Base-by-base conservation (phyloP, 2,113 vertebrate species). In the Lycocorax pyrrhopterus region DNA sequence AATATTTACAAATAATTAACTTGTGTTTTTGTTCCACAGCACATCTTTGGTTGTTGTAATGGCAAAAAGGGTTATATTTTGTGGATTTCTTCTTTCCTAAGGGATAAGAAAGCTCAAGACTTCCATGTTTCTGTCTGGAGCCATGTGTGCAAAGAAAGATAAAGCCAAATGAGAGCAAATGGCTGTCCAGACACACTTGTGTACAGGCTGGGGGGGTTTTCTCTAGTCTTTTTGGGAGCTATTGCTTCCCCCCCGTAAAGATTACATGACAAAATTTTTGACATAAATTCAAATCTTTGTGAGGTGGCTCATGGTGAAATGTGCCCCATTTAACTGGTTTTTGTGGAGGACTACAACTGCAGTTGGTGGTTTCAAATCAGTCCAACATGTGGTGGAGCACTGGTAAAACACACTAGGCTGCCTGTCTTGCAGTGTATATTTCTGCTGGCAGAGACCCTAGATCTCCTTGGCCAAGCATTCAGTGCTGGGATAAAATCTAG, bases 361-460 rank as follows among this genome's bases (percentile, higher is more conserved):
- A 85, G 12, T 51, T 64, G 29, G 49, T 87, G 82, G 51, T 76
- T 96, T 85, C 67, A 94, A 90, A 95, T 90, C 93, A 77, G 78
- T 85, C 67, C 95, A 87, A 41, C 78, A 59, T 83, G 91, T 91
- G 84, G 35, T 71, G 71, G 78, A 80, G 67, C 63, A 87, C 67
- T 83, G 93, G 78, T 95, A 88, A 91, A 95, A 53, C 56, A 91
- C 58, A 56, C 64, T 15, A 92, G 69, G 91, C 94, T 94, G 84
- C 35, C 63, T 90, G 74, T 93, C 84, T 94, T 85, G 32, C 75
- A 88, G 78, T 47, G 87, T 90, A 10, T 93, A 83, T 97, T 97
- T 96, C 95, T 95, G 87, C 95, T 97, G 96, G 96, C 95, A 91
- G 67, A 76, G 39, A 73, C 81, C 69, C 75, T 85, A 4, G 26